Evolutionary conservation across 2,888 invertebrate genomes (phyloP), one percentile per base, ranked within the genome.

Genomic region (Cephus runcator): DNA sequence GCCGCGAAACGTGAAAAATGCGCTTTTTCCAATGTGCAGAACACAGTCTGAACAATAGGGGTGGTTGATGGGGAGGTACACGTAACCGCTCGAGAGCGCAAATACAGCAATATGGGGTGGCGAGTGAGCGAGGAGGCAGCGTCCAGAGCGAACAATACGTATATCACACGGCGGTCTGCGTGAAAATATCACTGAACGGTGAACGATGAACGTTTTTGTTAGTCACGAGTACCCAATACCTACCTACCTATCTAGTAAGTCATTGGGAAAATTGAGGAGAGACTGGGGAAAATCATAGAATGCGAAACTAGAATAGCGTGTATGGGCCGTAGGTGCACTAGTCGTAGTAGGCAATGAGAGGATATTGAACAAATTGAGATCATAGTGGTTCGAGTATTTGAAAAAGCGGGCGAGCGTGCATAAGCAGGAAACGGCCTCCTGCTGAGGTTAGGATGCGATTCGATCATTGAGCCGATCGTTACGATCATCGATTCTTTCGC

Each of bases 141-240:
- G 86, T 84, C 86, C 84, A 84, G 83, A 81, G 81, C 83, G 82
- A 86, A 87, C 87, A 88, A 89, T 88, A 86, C 85, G 86, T 86
- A 87, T 87, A 87, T 87, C 87, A 86, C 85, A 87, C 88, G 86
- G 85, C 81, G 85, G 85, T 81, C 82, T 83, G 86, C 82, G 84
- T 85, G 85, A 85, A 87, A 88, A 87, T 86, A 83, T 23, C 9
- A 56, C 6, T 23, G 40, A 23, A 56, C 40, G 23, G 23, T 40
- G 40, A 40, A 23, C 40, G 23, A 40, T 40, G 40, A 40, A 40
- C 40, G 23, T 40, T 40, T 40, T 23, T 23, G 40, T 23, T 40
- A 40, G 6, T 15, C 6, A 6, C 40, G 56, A 23, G 56, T 23
- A 56, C 2, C 23, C 23, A 9, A 56, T 56, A 23, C 6, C 23